Base-by-base conservation (phyloP, 1,140 invertebrate genomes). In the Oreohelix idahoensis region DNA sequence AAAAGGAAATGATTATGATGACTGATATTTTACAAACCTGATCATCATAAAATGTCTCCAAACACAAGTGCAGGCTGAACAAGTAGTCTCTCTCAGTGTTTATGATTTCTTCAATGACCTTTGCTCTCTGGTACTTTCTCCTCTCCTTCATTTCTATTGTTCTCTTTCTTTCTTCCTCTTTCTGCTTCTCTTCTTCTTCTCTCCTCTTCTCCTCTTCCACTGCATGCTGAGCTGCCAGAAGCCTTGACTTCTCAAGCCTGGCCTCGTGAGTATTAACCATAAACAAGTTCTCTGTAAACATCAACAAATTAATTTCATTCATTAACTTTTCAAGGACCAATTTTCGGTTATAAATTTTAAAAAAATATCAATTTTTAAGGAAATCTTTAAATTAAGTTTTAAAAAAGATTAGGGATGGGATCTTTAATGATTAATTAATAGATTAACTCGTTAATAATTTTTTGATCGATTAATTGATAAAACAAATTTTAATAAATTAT, bases 11-110 rank as follows among this genome's bases (percentile, higher is more conserved):
- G n/a, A n/a, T n/a, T n/a, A n/a, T n/a, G n/a, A n/a, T n/a, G n/a
- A n/a, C n/a, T n/a, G n/a, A n/a, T n/a, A n/a, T 45, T 45, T 5
- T 69, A 58, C 66, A 85, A 42, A 88, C 87, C 11, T 23, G 66
- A 15, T 88, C 85, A 76, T 84, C 83, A 23, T 91, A 63, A 84
- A 94, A 93, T 4, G 88, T 89, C 58, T 93, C 87, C 51, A 89
- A 86, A 84, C 91, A 91, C 32, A 93, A 83, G 39, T 91, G 88
- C 13, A 94, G 84, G 80, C 91, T 89, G 39, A 88, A 85, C 32
- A 93, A 80, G 84, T 92, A 94, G 85, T 93, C 92, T 75, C 89
- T 89, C 86, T 94, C 93, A 79, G 93, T 93, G 70, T 93, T 89
- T 35, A 93, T 70, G 29, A 94, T 78, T 81, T 94, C 93, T 13